Evolutionary conservation across 2,888 invertebrate genomes (phyloP), one percentile per base, ranked within the genome.

Genomic region (Cantharis rufa): DNA sequence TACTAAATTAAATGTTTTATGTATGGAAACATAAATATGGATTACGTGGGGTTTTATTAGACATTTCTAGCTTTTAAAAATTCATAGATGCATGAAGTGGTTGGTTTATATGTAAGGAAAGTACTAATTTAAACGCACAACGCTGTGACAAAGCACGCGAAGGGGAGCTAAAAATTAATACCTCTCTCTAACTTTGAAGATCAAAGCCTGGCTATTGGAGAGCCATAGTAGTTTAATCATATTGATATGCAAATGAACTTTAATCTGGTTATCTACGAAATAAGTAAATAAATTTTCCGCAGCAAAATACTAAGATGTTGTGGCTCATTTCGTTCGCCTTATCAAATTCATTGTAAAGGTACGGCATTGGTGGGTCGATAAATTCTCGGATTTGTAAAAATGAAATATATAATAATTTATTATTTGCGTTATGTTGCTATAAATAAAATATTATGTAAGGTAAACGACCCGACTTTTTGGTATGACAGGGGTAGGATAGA

Each of bases 131-230:
- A 69, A 69, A 69, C 68, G 69, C 61, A 48, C 68, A 69, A 32
- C 73, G 73, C 69, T 18, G 62, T 73, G 73, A 73, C 73, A 27
- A 21, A 62, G 73, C 69, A 21, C 62, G 62, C 61, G 48, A 69
- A 69, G 73, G 73, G 63, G 62, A 62, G 63, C 62, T 21, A 27
- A 61, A 69, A 73, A 73, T 69, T 73, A 69, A 73, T 69, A 69
- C 69, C 62, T 69, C 73, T 27, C 69, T 62, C 24, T 69, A 62
- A 69, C 62, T 73, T 69, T 69, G 73, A 73, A 62, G 73, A 73
- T 72, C 73, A 69, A 73, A 69, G 69, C 73, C 5, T 10, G 16
- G 13, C 21, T 66, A 66, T 63, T 48, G 48, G 48, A 48, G 48
- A 48, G n/a, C 48, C n/a, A 7, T 48, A 48, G 48, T 48, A 48